Base-by-base conservation (phyloP, 2,888 invertebrate genomes). In the Dendrolimus pini region DNA sequence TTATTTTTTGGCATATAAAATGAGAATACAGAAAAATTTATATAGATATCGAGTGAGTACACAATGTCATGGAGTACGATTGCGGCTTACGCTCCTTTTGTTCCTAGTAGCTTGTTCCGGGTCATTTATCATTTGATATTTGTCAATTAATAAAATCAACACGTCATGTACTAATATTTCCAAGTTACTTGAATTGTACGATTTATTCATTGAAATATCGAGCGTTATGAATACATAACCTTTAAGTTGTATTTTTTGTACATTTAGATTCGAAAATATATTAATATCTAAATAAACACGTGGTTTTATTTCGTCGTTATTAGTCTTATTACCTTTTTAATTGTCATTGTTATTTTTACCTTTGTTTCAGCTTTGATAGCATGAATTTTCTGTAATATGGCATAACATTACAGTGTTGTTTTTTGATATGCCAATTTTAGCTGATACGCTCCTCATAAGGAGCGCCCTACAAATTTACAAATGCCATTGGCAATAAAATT, bases 241-340 rank as follows among this genome's bases (percentile, higher is more conserved):
- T 91, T 93, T 93, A 93, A 93, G 89, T 93, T 92, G 93, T 93
- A 93, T 93, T 93, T 93, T 93, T 93, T 93, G 93, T 93, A 93
- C 93, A 93, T 93, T 93, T 93, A 93, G 93, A 93, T 93, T 93
- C 93, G 92, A 93, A 93, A 93, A 93, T 93, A 93, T 93, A 93
- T 93, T 91, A 91, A 91, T 91, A 91, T 91, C 89, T 91, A 89
- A 90, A 91, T 85, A 75, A 78, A 70, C 62, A 71, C 76, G 70
- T 80, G 85, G 83, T 85, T 62, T 75, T 47, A 47, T 47, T 30
- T 47, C 47, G 47, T 47, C 30, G 6, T 6, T 6, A 30, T 30
- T 6, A 30, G 30, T 30, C 30, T 30, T 30, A 30, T 30, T 30
- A 3, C 30, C 30, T 30, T 30, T 30, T 30, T 30, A 30, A 30